Evolutionary conservation across 2,888 invertebrate genomes (phyloP), one percentile per base, ranked within the genome.

Genomic region (Drosophila anceps): DNA sequence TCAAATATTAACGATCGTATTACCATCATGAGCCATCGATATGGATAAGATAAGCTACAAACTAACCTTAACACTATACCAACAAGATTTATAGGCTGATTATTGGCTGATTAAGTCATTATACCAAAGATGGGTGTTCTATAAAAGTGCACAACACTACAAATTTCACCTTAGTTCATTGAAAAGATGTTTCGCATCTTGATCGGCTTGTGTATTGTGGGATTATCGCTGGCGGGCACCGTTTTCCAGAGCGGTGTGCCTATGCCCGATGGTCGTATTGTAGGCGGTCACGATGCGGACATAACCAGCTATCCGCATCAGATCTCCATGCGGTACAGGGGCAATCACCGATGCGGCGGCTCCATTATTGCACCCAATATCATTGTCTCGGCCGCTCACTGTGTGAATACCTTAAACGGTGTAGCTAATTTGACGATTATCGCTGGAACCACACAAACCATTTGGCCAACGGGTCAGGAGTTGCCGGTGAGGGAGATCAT

Each of bases 401-500:
- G 92, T 59, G 78, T 92, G 0, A 46, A 48, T 8, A 75, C 78
- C 0, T 48, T 86, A 12, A 6, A 48, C 0, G 35, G 79, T 35
- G 57, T 73, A 0, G 54, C 27, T 0, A 61, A 68, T 9, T 60
- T 92, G 12, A 82, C 84, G 12, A 83, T 92, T 64, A 76, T 79
- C 4, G 91, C 85, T 18, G 92, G 92, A 4, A 77, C 87, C 5
- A 80, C 79, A 0, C 13, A 69, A 7, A 66, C 43, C 7, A 71
- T 89, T 9, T 69, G 69, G 20, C 70, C 76, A 8, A 71, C 73
- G 0, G 60, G 72, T 2, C 79, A 77, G 29, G 81, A 77, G 67
- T 80, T 93, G n/a, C 94, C 94, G 58, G 94, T 95, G 0, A 93
- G 93, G 15, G 90, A 93, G 7, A 91, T 95, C 27, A 91, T 93